Percentiles rank a stretch among this genome's conserved stretches.
Evolutionary conservation across 2,113 vertebrate species (phyloP).

Genomic region (Scophthalmus maximus): DNA sequence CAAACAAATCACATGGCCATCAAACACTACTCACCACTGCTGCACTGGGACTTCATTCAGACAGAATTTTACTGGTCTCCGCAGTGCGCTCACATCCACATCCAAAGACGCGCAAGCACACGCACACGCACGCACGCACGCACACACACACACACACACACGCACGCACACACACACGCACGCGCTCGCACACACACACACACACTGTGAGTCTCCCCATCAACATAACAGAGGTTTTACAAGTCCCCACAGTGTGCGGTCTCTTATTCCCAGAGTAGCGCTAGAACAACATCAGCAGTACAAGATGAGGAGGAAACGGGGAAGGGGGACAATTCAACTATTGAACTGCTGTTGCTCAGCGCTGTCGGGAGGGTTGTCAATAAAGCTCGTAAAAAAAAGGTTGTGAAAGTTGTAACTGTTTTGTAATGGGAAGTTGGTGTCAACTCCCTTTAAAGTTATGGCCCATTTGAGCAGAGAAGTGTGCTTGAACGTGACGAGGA

Average conservation of each 20-base stretch:
- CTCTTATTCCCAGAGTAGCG: slow-evolving; percentile 74
- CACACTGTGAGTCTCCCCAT: slow-evolving; percentile 67
- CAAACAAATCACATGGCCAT: slow-evolving; percentile 93
- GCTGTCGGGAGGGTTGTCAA: slow-evolving; percentile 70
- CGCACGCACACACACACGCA: slow-evolving; percentile 54
- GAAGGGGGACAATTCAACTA: slow-evolving; percentile 65
- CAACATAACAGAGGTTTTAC: slow-evolving; percentile 80
- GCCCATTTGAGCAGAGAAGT: slow-evolving; percentile 78
- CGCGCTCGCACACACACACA: slow-evolving; percentile 52
- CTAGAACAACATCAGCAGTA: slow-evolving; percentile 74
- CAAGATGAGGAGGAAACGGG: slow-evolving; percentile 23
- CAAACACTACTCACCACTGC: slow-evolving; percentile 86
- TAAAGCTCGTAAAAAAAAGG: slow-evolving; percentile 77
- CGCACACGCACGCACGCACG: slow-evolving; percentile 22
- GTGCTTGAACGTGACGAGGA: slow-evolving; percentile 70
- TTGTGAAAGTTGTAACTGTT: slow-evolving; percentile 79
- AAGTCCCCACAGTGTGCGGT: slow-evolving; percentile 81
- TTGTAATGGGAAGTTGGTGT: slow-evolving; percentile 79
- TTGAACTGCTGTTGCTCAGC: slow-evolving; percentile 59
- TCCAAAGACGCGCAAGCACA: slow-evolving; percentile 44
- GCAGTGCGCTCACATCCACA: slow-evolving; percentile 64
- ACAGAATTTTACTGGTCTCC: slow-evolving; percentile 80
- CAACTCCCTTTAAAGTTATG: slow-evolving; percentile 79
- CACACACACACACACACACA: slow-evolving; percentile 24
- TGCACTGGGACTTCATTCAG: slow-evolving; percentile 83